A percentile compares a stretch with the other conserved stretches of the same genome.
These are phyloP conservation scores for Phylloscopus trochiloides DNA, from an alignment of 2,113 vertebrate genomes.

Conservation along the genomic window DNA sequence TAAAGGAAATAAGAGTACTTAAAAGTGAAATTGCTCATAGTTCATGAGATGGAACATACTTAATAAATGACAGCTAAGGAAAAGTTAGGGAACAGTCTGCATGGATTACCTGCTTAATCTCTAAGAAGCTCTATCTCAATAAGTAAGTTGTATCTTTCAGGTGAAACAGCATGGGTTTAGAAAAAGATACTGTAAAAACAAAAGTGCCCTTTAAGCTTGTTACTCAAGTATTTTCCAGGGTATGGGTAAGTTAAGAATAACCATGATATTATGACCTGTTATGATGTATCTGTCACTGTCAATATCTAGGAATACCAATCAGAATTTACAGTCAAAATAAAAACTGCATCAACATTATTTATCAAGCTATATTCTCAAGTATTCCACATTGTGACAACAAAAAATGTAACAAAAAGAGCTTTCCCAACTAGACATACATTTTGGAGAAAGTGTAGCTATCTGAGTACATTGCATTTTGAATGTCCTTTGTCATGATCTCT, in stretches of 20 bases:
- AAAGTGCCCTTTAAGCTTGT: slow-evolving; percentile 73
- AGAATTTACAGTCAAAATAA: slow-evolving; percentile 24
- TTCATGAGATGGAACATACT: slow-evolving; percentile 67
- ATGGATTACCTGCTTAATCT: slow-evolving; percentile 49
- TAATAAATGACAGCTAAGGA: slow-evolving; percentile 60
- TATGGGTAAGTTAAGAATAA: slow-evolving; percentile 67
- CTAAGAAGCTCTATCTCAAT: slow-evolving; percentile 1
- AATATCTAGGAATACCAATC: slow-evolving; percentile 18
- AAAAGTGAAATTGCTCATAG: slow-evolving; percentile 65
- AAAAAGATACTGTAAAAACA: slow-evolving; percentile 81
- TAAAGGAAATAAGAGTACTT: slow-evolving; percentile 67
- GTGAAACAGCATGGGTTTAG: slow-evolving; percentile 77
- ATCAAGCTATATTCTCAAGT: background rate
- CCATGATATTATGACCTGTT: background rate
- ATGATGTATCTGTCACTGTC: background rate
- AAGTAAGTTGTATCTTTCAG: slow-evolving; percentile 67
- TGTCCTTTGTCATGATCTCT: background rate
- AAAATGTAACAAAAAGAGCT: background rate
- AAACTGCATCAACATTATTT: background rate
- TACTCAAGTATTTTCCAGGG: slow-evolving; percentile 76
- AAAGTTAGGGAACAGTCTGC: slow-evolving; percentile 39
- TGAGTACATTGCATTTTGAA: background rate
- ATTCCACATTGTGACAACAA: background rate
- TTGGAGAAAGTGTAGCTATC: background rate
- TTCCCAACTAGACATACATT: background rate